Percentiles rank a stretch among this genome's conserved stretches.
phyloP scores from a whole-genome alignment of 2,888 invertebrate genomes.

The Drosophila pegasa region DNA sequence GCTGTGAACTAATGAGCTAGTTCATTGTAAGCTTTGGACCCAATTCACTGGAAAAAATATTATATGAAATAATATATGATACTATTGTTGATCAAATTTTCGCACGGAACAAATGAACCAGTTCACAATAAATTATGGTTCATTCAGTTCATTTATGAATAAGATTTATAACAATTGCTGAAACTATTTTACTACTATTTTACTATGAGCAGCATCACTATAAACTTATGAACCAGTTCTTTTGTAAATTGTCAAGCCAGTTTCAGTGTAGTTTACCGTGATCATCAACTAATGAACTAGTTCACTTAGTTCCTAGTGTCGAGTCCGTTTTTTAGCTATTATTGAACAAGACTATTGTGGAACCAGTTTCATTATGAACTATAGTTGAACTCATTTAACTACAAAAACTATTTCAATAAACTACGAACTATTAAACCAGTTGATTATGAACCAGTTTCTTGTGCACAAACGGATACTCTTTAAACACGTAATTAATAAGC shows the following conservation, averaged over 20 bases:
- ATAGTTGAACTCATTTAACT: not conserved
- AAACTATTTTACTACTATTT: too few relatives aligned
- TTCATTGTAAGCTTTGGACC: not conserved
- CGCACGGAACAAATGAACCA: not conserved
- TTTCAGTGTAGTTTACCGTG: not conserved
- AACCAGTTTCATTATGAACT: not conserved
- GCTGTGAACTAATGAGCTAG: not conserved
- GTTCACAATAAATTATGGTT: not conserved
- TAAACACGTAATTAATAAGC: not conserved
- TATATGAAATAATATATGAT: not conserved
- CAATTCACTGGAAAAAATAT: not conserved
- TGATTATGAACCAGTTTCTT: not conserved
- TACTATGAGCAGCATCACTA: too few relatives aligned
- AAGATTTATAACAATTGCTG: not conserved
- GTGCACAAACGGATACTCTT: not conserved
- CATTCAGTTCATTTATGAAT: not conserved
- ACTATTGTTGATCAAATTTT: not conserved
- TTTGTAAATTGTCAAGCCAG: not conserved
- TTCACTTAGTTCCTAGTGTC: not conserved
- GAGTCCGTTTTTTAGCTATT: not conserved
- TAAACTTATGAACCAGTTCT: too few relatives aligned
- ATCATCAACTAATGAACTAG: not conserved
- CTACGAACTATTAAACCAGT: not conserved
- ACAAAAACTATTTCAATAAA: not conserved
- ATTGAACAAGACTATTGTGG: not conserved